Evolutionary conservation across 2,888 invertebrate species (phyloP).

Genomic region (Horisme vitalbata): DNA sequence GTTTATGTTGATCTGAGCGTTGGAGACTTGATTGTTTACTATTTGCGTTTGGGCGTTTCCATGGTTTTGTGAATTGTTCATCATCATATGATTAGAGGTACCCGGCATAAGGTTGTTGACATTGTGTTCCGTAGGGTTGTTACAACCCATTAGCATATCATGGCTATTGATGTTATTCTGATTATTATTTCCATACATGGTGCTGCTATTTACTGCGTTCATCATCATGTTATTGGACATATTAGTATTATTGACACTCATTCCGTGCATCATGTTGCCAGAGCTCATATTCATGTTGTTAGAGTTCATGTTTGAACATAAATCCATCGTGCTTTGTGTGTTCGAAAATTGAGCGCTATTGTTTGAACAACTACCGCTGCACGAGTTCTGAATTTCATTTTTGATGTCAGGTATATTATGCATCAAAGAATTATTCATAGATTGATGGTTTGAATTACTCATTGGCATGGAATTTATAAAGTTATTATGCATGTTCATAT

Average conservation of each 20-base stretch:
- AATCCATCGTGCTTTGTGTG: constrained; percentile 67
- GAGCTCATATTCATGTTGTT: constrained; percentile 62
- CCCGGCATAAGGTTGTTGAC: constrained; percentile 64
- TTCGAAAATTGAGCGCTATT: constrained; percentile 63
- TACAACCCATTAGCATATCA: constrained; percentile 74
- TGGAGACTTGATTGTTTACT: constrained; percentile 55
- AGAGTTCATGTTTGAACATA: constrained; percentile 66
- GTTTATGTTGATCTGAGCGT: constrained; percentile 68
- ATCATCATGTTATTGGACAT: constrained; percentile 71
- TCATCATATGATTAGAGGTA: constrained; percentile 68
- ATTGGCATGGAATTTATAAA: constrained; percentile 69
- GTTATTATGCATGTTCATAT: constrained; percentile 71
- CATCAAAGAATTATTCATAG: constrained; percentile 68
- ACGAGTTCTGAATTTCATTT: constrained; percentile 73
- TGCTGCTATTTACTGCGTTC: constrained; percentile 59
- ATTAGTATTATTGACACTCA: constrained; percentile 64
- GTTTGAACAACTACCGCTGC: constrained; percentile 71
- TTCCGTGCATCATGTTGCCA: constrained; percentile 69
- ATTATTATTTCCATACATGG: constrained; percentile 58
- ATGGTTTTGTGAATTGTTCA: constrained; percentile 66
- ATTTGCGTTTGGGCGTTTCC: constrained; percentile 64
- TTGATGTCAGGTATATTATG: constrained; percentile 78
- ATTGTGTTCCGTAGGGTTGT: constrained; percentile 64
- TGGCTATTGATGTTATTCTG: constrained; percentile 65
- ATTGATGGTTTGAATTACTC: constrained; percentile 62